Conservation (phyloP, 2,113 vertebrate genomes). For the Phrynosoma blainvillii region DNA sequence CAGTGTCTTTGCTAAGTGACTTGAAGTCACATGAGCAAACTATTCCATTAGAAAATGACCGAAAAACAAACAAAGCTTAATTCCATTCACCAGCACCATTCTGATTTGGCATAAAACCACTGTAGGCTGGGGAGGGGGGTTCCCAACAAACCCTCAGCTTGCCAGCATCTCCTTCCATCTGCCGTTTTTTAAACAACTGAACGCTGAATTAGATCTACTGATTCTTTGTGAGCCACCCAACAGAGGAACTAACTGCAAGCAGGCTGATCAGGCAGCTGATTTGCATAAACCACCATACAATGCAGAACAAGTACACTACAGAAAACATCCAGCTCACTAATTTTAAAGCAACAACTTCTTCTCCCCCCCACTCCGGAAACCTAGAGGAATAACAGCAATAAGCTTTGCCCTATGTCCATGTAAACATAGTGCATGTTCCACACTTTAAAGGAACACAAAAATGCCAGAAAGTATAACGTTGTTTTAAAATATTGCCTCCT, state of each 20-base stretch:
- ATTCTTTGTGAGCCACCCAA: slow-evolving; percentile 72
- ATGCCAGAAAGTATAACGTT: background rate
- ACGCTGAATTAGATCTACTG: slow-evolving; percentile 65
- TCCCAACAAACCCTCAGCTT: slow-evolving; percentile 71
- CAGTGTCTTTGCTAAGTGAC: slow-evolving; percentile 61
- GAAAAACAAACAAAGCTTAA: slow-evolving; percentile 67
- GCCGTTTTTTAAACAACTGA: slow-evolving; percentile 70
- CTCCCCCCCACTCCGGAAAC: slow-evolving; percentile 13
- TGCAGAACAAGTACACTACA: slow-evolving; percentile 48
- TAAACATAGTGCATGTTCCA: background rate
- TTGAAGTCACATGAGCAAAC: slow-evolving; percentile 62
- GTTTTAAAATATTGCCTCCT: background rate
- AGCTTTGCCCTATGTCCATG: background rate
- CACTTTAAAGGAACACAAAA: background rate
- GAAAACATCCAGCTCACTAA: slow-evolving; percentile 56
- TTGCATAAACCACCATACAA: slow-evolving; percentile 71
- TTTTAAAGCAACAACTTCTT: slow-evolving; percentile 73
- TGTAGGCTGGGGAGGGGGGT: slow-evolving; percentile 60
- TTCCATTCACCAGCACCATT: slow-evolving; percentile 63
- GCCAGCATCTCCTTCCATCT: slow-evolving; percentile 74
- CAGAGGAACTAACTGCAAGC: slow-evolving; percentile 62
- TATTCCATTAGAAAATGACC: slow-evolving; percentile 63
- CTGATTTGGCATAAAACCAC: slow-evolving; percentile 65
- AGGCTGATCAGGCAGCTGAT: slow-evolving; percentile 69
- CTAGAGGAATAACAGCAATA: background rate